Percentiles rank a stretch among this genome's conserved stretches.
These are phyloP conservation scores for Halichoeres trimaculatus DNA, from an alignment of 2,113 vertebrate species.

Conservation along the genomic window DNA sequence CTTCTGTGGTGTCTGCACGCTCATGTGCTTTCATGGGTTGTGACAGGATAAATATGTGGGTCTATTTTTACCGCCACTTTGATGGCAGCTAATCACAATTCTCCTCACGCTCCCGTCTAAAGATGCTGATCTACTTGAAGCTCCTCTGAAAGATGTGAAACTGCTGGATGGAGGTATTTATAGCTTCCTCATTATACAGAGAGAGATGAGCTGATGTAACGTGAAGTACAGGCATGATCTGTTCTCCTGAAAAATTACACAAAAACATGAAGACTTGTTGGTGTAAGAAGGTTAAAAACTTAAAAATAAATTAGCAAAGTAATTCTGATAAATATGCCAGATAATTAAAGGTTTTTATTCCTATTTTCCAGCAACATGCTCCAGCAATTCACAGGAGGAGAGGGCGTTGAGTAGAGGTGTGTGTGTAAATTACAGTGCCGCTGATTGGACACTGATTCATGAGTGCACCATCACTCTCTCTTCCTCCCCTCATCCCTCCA, in stretches of 20 bases:
- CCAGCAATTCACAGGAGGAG: too few species aligned
- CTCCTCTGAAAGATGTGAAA: conserved; percentile 20
- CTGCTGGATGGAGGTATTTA: conserved; percentile 46
- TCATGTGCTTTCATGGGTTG: conserved; percentile 2
- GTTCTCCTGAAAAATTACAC: too few species aligned
- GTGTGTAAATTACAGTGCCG: too few species aligned
- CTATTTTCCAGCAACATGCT: too few species aligned
- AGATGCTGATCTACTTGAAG: conserved; percentile 36
- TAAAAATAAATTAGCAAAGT: too few species aligned
- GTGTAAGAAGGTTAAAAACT: too few species aligned
- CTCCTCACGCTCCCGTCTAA: conserved; percentile 8
- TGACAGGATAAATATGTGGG: background rate
- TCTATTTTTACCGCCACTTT: background rate
- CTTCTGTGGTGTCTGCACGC: background rate
- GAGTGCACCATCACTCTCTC: background rate
- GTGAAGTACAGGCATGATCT: too few species aligned
- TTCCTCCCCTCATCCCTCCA: background rate
- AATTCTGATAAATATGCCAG: too few species aligned
- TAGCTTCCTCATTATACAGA: conserved; percentile 11
- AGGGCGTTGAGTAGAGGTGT: too few species aligned
- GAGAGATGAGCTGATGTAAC: background rate
- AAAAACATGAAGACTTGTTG: too few species aligned
- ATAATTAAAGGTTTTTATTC: too few species aligned
- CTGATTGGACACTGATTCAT: background rate
- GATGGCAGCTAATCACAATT: conserved; percentile 2